A percentile compares a stretch with the other conserved stretches of the same genome.
phyloP scores from a whole-genome alignment of 2,888 invertebrate genomes.

The Ophion ventricosus region DNA sequence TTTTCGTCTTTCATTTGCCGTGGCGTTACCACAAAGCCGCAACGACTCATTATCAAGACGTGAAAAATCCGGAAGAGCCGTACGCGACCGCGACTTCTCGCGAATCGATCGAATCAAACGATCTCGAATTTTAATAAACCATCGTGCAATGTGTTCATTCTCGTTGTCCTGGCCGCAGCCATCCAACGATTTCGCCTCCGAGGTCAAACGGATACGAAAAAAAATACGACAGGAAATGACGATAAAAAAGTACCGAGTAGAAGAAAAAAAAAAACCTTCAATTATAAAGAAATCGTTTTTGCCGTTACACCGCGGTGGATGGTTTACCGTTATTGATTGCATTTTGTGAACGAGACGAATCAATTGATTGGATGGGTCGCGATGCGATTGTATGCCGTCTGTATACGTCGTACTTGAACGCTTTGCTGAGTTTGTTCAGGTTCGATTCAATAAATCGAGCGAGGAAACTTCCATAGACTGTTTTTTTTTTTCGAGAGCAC shows the following conservation, averaged over 20 bases:
- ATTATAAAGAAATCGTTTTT: background rate
- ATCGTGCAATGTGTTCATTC: background rate
- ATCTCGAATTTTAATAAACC: slow-evolving; percentile 5
- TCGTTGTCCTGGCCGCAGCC: too few species aligned
- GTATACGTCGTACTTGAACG: slow-evolving; percentile 28
- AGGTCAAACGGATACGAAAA: background rate
- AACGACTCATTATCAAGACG: slow-evolving; percentile 32
- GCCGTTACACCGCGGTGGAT: slow-evolving; percentile 3
- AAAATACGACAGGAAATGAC: background rate
- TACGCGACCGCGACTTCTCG: slow-evolving; percentile 13
- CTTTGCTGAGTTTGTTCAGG: background rate
- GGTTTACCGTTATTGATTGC: slow-evolving; percentile 34
- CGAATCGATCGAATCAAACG: slow-evolving; percentile 32
- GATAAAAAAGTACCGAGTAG: background rate
- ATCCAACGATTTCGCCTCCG: background rate
- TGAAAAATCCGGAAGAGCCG: slow-evolving; percentile 21
- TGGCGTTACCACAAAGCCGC: slow-evolving; percentile 18
- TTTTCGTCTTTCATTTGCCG: background rate
- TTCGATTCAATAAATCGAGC: slow-evolving; percentile 26
- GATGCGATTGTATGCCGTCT: background rate
- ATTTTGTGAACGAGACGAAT: slow-evolving; percentile 30
- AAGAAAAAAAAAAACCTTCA: background rate
- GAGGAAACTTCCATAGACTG: slow-evolving; percentile 22
- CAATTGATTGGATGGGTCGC: slow-evolving; percentile 21
- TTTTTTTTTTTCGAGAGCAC: slow-evolving; percentile 27